phyloP scores from a whole-genome alignment of 2,113 vertebrate genomes.

The Thomomys bottae region DNA sequence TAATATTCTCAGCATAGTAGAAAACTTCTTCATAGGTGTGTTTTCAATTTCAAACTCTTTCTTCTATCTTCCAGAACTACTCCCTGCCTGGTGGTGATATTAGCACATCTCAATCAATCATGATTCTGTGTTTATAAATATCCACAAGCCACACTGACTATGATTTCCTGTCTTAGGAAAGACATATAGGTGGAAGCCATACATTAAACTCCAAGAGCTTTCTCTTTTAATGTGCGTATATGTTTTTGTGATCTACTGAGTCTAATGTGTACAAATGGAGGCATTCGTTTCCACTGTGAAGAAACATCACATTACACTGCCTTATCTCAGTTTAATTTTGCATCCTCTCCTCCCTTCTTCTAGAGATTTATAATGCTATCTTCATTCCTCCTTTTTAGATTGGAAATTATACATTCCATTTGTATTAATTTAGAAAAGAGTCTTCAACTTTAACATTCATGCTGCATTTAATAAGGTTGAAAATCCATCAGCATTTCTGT shows the following conservation, averaged over 20 bases:
- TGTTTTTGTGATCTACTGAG: background rate
- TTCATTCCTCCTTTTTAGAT: background rate
- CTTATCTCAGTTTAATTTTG: background rate
- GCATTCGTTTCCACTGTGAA: background rate
- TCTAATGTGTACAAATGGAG: background rate
- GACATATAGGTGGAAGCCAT: background rate
- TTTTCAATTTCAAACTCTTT: background rate
- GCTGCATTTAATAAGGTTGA: background rate
- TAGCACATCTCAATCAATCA: background rate
- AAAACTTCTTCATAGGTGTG: background rate
- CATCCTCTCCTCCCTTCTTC: background rate
- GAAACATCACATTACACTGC: background rate
- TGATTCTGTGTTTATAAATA: background rate
- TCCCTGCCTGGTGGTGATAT: background rate
- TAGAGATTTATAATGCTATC: background rate
- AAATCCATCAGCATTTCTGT: background rate
- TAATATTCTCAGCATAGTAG: background rate
- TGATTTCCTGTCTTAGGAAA: background rate
- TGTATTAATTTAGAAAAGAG: constrained; percentile 10
- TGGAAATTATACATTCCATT: background rate
- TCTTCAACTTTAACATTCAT: background rate
- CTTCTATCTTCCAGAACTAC: background rate
- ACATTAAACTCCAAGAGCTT: background rate
- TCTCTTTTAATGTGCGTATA: background rate
- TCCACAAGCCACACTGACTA: background rate